These are phyloP conservation scores for Galerucella calmariensis DNA, from an alignment of 2,888 invertebrate species.

Conservation along the genomic window DNA sequence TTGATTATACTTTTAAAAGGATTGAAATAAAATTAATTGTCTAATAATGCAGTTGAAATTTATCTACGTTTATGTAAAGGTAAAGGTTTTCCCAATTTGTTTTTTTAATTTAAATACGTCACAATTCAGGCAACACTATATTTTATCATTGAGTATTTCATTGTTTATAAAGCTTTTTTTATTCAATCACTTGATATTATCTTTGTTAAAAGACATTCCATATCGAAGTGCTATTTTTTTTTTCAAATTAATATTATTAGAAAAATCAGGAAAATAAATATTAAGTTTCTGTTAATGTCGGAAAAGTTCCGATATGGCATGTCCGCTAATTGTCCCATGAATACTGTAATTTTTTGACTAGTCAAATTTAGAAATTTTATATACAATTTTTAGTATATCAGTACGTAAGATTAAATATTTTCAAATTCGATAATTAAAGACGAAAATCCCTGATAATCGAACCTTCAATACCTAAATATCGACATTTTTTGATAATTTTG, in stretches of 20 bases:
- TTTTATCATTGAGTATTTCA: slow-evolving; percentile 33
- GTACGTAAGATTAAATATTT: neutral
- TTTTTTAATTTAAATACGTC: slow-evolving; percentile 18
- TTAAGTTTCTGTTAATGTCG: neutral
- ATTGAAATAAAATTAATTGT: too few relatives aligned
- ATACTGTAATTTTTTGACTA: slow-evolving; percentile 17
- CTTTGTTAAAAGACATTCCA: slow-evolving; percentile 16
- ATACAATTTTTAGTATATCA: neutral
- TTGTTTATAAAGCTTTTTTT: slow-evolving; percentile 34
- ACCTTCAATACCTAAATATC: neutral
- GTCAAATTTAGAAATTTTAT: slow-evolving; percentile 12
- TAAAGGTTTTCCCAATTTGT: neutral
- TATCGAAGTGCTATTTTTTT: neutral
- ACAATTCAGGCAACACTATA: slow-evolving; percentile 15
- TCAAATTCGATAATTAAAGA: neutral
- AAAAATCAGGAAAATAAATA: too few relatives aligned
- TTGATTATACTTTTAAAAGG: too few relatives aligned
- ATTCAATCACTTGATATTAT: slow-evolving; percentile 31
- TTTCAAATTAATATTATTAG: too few relatives aligned
- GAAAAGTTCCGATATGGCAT: neutral
- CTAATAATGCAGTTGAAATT: too few relatives aligned
- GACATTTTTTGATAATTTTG: slow-evolving; percentile 1
- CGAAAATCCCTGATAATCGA: neutral
- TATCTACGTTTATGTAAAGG: too few relatives aligned
- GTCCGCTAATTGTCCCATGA: neutral